Base-by-base conservation (phyloP, 2,888 invertebrate genomes). In the Orthosia gothica region DNA sequence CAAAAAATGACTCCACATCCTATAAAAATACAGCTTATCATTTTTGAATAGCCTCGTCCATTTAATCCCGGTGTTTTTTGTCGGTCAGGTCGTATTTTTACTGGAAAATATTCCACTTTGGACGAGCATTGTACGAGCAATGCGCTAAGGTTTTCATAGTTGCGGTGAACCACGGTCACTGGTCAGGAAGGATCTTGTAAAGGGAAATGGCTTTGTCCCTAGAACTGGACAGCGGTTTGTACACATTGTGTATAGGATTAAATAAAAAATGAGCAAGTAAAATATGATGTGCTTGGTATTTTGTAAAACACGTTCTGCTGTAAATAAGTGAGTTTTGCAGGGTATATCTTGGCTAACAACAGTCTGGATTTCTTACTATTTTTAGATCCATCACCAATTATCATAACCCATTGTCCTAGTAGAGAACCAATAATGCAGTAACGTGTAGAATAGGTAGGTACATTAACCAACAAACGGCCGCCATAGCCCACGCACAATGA, bases 141-240 rank as follows among this genome's bases (percentile, higher is more conserved):
- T 79, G 75, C 72, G 79, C 69, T 68, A 68, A 77, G 74, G 77
- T 70, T 79, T 81, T 79, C 82, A 82, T 86, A 79, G 74, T 78
- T 72, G 78, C 40, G 74, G 84, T 73, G 65, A 64, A 70, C 76
- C 76, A 58, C 71, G 65, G 63, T 49, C 76, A 74, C 40, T 40
- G 40, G 40, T 40, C 40, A 40, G 40, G 40, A 40, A 40, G 81
- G 78, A 76, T 79, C 71, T 81, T 79, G 54, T 79, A 61, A 78
- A 79, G 66, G 59, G 71, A 83, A 86, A 81, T 86, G 58, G 71
- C 79, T 85, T 84, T 84, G 76, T 77, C 66, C 69, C 75, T 73
- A 55, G 13, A 49, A 62, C 20, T 26, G 73, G 66, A 67, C 70
- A 70, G 76, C 61, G 69, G 74, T 74, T 78, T 78, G 58, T 71